Conservation (phyloP, 1,140 invertebrate genomes). For the Ips typographus region DNA sequence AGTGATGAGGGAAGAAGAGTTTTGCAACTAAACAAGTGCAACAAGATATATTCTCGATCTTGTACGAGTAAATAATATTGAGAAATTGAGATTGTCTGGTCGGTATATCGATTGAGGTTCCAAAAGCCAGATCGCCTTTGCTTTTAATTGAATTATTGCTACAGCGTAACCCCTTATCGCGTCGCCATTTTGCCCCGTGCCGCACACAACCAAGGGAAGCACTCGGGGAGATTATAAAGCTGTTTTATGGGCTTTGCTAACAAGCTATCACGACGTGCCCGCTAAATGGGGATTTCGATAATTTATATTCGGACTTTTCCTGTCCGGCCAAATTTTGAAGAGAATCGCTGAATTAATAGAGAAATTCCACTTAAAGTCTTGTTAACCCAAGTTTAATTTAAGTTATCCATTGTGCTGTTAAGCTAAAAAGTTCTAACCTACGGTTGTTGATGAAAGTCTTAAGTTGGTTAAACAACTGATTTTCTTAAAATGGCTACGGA, state of each 20-base stretch:
- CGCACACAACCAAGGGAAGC: slow-evolving; percentile 2
- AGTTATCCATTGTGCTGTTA: too few species aligned
- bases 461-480: too few species aligned
- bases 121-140: slow-evolving; percentile 12
- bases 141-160: slow-evolving; percentile 33
- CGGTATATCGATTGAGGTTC: not conserved
- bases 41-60: too few species aligned
- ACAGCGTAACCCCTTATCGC: slow-evolving; percentile 22
- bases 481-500: too few species aligned
- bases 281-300: slow-evolving; percentile 2
- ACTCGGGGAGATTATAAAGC: slow-evolving; percentile 6
- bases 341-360: too few species aligned
- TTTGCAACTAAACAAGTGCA: too few species aligned
- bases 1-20: too few species aligned
- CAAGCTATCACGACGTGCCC: slow-evolving; percentile 3
- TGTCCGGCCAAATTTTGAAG: too few species aligned
- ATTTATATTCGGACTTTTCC: not conserved
- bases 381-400: too few species aligned
- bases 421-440: too few species aligned
- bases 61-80: slow-evolving; percentile 2
- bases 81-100: not conserved
- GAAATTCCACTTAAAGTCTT: too few species aligned
- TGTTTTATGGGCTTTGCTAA: slow-evolving; percentile 16
- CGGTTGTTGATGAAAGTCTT: too few species aligned
- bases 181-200: slow-evolving; percentile 1